Conservation (phyloP, 2,888 invertebrate species). For the Microctonus aethiopoides region DNA sequence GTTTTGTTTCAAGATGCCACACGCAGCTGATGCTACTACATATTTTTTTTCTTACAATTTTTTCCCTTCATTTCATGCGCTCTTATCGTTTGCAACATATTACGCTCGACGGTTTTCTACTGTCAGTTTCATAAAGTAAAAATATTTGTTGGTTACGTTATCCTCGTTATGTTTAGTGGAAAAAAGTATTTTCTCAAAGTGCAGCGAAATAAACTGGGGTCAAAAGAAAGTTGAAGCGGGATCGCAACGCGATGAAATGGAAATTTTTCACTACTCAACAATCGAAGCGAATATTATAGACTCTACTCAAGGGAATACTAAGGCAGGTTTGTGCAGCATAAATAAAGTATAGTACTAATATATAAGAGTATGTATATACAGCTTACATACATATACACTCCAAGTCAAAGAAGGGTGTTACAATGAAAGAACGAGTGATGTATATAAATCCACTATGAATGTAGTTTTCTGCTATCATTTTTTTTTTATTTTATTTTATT, state of each 20-base stretch:
- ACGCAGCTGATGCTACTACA: slow-evolving; percentile 6
- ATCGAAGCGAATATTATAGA: background rate
- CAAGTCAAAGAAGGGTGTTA: background rate
- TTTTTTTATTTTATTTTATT: background rate
- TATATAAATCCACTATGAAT: slow-evolving; percentile 11
- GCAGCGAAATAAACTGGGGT: background rate
- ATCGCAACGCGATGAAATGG: slow-evolving; percentile 13
- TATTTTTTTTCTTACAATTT: background rate
- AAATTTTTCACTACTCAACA: background rate
- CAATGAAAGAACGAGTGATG: slow-evolving; percentile 12
- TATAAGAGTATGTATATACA: background rate
- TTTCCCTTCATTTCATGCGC: background rate
- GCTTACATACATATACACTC: background rate
- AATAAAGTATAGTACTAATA: background rate
- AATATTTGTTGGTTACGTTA: slow-evolving; percentile 19
- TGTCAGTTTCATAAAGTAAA: background rate
- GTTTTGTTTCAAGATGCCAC: slow-evolving; percentile 14
- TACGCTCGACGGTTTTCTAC: background rate
- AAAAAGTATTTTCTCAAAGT: slow-evolving; percentile 4
- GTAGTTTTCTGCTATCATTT: slow-evolving; percentile 4
- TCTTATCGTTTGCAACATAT: too few species aligned
- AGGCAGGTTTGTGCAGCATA: background rate
- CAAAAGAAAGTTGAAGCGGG: background rate
- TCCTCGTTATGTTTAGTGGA: slow-evolving; percentile 3
- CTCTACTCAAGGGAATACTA: background rate